Evolutionary conservation across 2,888 invertebrate species (phyloP).

Genomic region (Eupelmus urozonus): DNA sequence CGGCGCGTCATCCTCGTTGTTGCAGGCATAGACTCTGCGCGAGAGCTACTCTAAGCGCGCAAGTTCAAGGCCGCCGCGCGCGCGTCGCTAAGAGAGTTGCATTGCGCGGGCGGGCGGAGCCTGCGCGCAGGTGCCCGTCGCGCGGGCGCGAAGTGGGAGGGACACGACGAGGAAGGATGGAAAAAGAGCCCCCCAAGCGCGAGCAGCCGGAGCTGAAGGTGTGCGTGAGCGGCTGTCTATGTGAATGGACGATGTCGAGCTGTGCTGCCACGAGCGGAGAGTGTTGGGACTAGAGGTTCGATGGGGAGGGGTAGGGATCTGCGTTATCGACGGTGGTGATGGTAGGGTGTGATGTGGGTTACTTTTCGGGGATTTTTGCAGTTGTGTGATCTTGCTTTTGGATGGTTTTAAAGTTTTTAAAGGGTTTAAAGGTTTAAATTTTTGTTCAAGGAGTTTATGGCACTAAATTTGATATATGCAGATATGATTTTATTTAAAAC

Average conservation of each 20-base stretch:
- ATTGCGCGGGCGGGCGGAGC: neutral
- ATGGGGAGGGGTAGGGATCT: neutral
- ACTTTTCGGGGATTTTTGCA: neutral
- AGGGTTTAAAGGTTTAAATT: too few species aligned
- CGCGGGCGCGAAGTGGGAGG: neutral
- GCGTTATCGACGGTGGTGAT: too few species aligned
- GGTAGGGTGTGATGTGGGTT: neutral
- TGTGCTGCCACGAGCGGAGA: neutral
- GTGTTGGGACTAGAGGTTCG: too few species aligned
- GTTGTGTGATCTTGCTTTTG: too few species aligned
- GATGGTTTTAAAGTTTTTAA: too few species aligned
- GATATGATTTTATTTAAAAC: too few species aligned
- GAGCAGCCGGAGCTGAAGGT: neutral
- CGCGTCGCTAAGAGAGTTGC: too few species aligned
- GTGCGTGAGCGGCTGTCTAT: neutral
- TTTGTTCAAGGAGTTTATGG: too few species aligned
- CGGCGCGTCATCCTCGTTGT: neutral
- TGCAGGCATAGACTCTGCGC: neutral
- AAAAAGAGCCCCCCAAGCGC: too few species aligned
- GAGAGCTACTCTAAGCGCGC: neutral
- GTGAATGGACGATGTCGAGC: neutral
- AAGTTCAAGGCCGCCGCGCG: conserved; percentile 54
- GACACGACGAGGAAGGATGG: neutral
- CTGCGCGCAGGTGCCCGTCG: neutral
- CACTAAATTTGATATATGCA: too few species aligned